Evolutionary conservation across 23 tunicate genomes (phyloP).

Genomic region (Phallusia fumigata): DNA sequence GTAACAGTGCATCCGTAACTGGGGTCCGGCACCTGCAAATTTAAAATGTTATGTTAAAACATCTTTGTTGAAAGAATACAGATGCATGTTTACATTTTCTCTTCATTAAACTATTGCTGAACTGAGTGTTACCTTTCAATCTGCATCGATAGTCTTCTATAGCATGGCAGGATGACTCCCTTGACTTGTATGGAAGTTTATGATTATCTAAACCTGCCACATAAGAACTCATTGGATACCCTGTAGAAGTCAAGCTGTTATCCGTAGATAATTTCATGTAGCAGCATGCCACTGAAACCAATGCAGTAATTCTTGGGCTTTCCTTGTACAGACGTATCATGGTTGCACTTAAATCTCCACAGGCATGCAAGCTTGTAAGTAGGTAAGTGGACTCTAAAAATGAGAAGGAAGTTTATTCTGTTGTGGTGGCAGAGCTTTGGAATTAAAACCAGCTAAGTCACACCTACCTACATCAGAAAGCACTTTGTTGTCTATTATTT

Average conservation of each 20-base stretch:
- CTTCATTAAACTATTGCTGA: neutral
- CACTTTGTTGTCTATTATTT: neutral
- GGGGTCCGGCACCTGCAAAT: constrained; percentile 27
- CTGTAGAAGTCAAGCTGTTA: neutral
- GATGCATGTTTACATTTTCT: too few relatives aligned
- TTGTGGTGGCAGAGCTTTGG: too few relatives aligned
- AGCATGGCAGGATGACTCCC: constrained; percentile 64
- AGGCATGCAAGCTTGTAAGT: constrained; percentile 84
- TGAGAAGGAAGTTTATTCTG: too few relatives aligned
- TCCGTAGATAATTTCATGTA: constrained; percentile 75
- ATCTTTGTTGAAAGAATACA: neutral
- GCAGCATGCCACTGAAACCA: constrained; percentile 88
- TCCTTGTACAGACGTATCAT: constrained; percentile 68
- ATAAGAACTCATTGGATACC: constrained; percentile 78
- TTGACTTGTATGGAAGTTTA: constrained; percentile 39
- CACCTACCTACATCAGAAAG: neutral
- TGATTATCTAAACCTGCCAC: constrained; percentile 21
- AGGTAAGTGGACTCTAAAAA: constrained; percentile 10
- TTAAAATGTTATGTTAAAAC: neutral
- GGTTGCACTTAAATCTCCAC: constrained; percentile 92
- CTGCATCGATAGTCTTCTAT: constrained; percentile 34
- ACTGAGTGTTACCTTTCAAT: constrained; percentile 22
- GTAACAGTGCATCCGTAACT: constrained; percentile 60
- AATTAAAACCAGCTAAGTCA: too few relatives aligned
- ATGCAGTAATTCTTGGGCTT: constrained; percentile 27